Percentiles rank a stretch among this genome's conserved stretches.
Conservation (phyloP, 1,140 invertebrate genomes). For the Marisa cornuarietis region DNA sequence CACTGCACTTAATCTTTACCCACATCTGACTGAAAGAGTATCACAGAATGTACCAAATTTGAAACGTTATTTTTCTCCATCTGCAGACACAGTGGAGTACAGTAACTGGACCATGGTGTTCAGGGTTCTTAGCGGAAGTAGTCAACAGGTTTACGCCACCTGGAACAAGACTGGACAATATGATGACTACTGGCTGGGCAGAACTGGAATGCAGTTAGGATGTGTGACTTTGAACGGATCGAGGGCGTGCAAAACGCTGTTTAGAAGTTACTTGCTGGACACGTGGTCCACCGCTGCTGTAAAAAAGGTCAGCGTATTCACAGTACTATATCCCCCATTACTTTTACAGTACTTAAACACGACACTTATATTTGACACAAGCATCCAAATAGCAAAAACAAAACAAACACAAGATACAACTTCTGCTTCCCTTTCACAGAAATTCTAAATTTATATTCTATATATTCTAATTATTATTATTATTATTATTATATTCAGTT, state of each 20-base stretch:
- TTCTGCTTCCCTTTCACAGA: too few species aligned
- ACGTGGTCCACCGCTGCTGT: background rate
- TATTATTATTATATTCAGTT: too few species aligned
- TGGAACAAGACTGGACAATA: background rate
- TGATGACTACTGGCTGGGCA: background rate
- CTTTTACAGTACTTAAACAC: too few species aligned
- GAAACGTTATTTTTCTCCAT: background rate
- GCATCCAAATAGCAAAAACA: too few species aligned
- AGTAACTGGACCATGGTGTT: background rate
- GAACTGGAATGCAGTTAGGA: background rate
- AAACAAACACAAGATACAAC: too few species aligned
- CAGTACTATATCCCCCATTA: too few species aligned
- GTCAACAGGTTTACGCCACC: background rate
- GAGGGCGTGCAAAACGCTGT: background rate
- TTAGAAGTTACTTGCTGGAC: background rate
- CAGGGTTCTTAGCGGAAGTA: background rate
- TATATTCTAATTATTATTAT: too few species aligned
- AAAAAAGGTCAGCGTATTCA: background rate
- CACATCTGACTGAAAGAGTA: too few species aligned
- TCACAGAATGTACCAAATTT: background rate
- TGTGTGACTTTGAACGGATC: constrained; percentile 1
- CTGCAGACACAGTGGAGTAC: background rate
- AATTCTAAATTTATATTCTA: too few species aligned
- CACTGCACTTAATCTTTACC: background rate
- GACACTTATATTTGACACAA: too few species aligned